phyloP scores from a whole-genome alignment of 2,888 invertebrate species.

The Silvanus unidentatus region DNA sequence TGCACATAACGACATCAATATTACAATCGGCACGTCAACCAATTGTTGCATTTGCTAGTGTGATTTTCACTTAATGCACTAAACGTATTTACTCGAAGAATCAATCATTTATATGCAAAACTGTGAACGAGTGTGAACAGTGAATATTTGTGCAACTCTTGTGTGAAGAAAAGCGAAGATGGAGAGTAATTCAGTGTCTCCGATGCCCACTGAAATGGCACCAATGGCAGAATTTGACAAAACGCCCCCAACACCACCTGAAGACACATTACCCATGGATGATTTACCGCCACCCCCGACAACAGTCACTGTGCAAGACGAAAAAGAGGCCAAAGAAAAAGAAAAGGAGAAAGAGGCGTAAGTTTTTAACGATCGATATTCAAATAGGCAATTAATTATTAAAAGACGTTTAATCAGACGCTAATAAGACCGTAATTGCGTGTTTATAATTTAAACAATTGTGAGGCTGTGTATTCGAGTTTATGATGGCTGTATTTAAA shows the following conservation, averaged over 20 bases:
- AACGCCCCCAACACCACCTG: conserved; percentile 61
- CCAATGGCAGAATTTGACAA: conserved; percentile 68
- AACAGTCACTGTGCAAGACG: conserved; percentile 49
- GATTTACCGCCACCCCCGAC: conserved; percentile 61
- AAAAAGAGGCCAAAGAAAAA: conserved; percentile 46
- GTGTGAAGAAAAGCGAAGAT: conserved; percentile 34
- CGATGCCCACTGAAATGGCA: conserved; percentile 62
- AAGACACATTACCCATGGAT: conserved; percentile 56
- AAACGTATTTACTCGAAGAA: too few relatives aligned
- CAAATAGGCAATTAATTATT: too few relatives aligned
- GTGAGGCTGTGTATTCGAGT: too few relatives aligned
- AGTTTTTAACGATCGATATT: too few relatives aligned
- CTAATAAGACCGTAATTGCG: too few relatives aligned
- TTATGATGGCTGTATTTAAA: too few relatives aligned
- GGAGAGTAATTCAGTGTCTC: conserved; percentile 65
- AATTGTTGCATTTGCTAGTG: conserved; percentile 17
- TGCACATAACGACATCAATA: too few relatives aligned
- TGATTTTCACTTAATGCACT: too few relatives aligned
- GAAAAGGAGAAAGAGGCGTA: conserved; percentile 15
- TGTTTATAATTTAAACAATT: too few relatives aligned
- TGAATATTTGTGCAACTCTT: not conserved
- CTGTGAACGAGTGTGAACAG: not conserved
- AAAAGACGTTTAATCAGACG: too few relatives aligned
- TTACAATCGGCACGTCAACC: conserved; percentile 11
- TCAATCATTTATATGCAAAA: too few relatives aligned